Conservation (phyloP, 2,113 vertebrate species). For the Nyctereutes procyonoides region DNA sequence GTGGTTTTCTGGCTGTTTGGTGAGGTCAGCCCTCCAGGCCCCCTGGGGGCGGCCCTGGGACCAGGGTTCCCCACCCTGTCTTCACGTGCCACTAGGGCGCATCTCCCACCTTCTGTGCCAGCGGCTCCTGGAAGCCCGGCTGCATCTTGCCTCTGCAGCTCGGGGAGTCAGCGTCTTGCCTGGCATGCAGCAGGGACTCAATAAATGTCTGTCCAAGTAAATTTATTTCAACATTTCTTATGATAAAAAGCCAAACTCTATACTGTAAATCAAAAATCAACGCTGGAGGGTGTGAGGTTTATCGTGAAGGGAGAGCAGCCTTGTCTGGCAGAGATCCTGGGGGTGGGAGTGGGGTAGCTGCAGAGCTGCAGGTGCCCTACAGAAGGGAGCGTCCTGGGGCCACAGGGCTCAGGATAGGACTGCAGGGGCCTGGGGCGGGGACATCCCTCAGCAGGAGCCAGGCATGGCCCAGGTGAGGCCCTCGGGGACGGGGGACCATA, state of each 20-base stretch:
- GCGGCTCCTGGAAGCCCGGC: rapidly evolving
- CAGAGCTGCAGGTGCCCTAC: rapidly evolving
- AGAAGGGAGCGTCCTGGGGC: rapidly evolving
- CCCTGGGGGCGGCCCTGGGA: rapidly evolving
- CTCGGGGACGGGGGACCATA: rapidly evolving
- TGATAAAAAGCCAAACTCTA: not conserved
- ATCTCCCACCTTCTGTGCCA: rapidly evolving
- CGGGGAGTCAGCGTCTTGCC: not conserved
- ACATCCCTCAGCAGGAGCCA: not conserved
- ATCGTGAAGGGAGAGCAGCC: rapidly evolving
- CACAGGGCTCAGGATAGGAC: rapidly evolving
- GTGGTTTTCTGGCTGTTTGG: rapidly evolving
- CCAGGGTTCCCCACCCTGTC: not conserved
- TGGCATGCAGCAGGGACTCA: rapidly evolving
- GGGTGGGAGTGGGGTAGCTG: no score
- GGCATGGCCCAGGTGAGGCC: not conserved
- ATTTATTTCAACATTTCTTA: not conserved
- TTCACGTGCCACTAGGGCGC: no score
- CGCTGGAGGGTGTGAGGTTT: not conserved
- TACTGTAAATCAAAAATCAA: not conserved
- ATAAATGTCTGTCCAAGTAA: rapidly evolving
- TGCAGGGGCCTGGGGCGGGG: not conserved
- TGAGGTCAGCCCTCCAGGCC: rapidly evolving
- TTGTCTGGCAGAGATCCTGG: not conserved
- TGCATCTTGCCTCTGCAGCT: rapidly evolving